Base-by-base conservation (phyloP, 2,888 invertebrate species). In the Lapara coniferarum region DNA sequence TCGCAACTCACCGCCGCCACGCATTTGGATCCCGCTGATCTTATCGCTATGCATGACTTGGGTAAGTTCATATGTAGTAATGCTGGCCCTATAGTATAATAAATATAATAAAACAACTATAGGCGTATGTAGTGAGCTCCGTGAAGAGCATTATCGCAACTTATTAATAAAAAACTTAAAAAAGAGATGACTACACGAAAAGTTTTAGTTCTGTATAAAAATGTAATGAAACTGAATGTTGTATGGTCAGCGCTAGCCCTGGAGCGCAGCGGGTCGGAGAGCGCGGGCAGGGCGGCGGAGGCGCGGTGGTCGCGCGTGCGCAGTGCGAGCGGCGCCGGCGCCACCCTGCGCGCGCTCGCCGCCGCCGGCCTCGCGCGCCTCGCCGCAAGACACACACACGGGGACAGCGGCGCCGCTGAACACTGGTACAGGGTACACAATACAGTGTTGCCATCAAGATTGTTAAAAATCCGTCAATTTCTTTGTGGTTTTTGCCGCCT, bases 21-120 rank as follows among this genome's bases (percentile, higher is more conserved):
- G n/a, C 91, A 90, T 63, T 86, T 92, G 13, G 92, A 93, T 69
- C 93, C 93, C 7, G 89, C 91, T 0, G 89, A 91, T 66, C 84
- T 89, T 19, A 85, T 90, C 14, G 92, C 91, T 16, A 85, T 87
- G 81, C 90, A 92, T 69, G 87, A 91, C 71, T 75, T 90, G 5
- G 91, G 91, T 90, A 76, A 63, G 59, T 67, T 52, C 10, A 5
- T n/a, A 16, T 14, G 10, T 56, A 13, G 19, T 25, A 56, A 19
- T 25, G 25, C 25, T 25, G 2, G 25, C 25, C 25, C 1, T 25
- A 25, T 25, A n/a, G 25, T 25, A 2, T 25, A 25, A n/a, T n/a
- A n/a, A n/a, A n/a, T n/a, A n/a, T n/a, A n/a, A n/a, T n/a, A n/a
- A n/a, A n/a, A n/a, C n/a, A n/a, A 2, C 25, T 25, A 25, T 25